Evolutionary conservation across 1,140 invertebrate species (phyloP), one percentile per base, ranked within the genome.

Genomic region (Macrotrachela quadricornifera): DNA sequence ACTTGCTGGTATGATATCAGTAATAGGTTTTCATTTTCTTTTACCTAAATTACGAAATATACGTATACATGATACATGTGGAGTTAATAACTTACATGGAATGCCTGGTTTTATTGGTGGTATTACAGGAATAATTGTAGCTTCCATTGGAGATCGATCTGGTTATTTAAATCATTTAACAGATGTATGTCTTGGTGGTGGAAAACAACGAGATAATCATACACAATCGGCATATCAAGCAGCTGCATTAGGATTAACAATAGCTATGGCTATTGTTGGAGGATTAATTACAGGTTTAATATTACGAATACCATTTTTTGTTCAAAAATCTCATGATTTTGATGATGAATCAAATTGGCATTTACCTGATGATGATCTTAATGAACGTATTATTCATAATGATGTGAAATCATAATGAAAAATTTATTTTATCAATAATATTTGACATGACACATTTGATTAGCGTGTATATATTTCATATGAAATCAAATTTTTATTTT

Each of bases 81-180:
- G 90, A 2, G 85, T 94, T 0, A 78, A 94, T 71, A 94, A 94
- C 70, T 75, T 95, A 11, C 88, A 95, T 62, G 90, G 88, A 1
- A 85, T 94, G 80, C 88, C 90, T 0, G 87, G 83, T 14, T 63
- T 94, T 2, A 68, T 87, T 15, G 85, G 82, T 8, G 86, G 78
- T 42, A 62, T 92, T 41, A 75, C 81, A 21, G 80, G 83, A 0
- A 77, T 78, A 1, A 62, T 88, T 14, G 78, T 81, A 62, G 81
- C 85, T 4, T 74, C 73, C 10, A 57, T 83, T 10, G 71, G 71
- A 10, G 58, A 60, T 43, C 63, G 64, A 71, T 73, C 51, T 42
- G 3, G 8, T 30, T 30, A 30, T 30, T 30, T 30, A 30, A 2
- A 30, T 30, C 21, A 30, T 30, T 4, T 30, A 8, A 30, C 21